Evolutionary conservation across 2,888 invertebrate genomes (phyloP), one percentile per base, ranked within the genome.

Genomic region (Punctoribates punctum): DNA sequence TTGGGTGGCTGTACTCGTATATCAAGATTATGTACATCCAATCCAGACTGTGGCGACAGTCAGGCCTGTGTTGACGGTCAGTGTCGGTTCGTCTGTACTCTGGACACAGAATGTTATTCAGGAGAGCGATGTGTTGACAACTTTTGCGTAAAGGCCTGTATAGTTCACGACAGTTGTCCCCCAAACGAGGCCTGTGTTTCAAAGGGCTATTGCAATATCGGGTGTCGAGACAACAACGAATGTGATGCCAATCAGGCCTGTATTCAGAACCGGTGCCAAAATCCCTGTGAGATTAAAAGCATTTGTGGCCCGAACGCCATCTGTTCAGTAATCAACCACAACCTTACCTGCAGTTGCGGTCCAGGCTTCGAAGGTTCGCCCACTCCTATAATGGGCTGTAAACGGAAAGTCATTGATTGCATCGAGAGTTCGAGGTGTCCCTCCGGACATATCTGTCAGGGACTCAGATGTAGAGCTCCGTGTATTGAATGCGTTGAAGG

Each of bases 271-370:
- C 91, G 90, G 85, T 95, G 94, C 82, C 87, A 88, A 82, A 90
- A 94, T 85, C 93, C 94, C 27, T 95, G 95, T 83, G 86, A 88
- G 78, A 87, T 87, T 42, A 88, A 89, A 78, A 89, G 89, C 79
- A 88, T 90, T n/a, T 82, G 94, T 82, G 94, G 94, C 11, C 90
- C 92, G 0, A 94, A 94, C 83, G 91, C 93, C 0, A 86, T 91
- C 34, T 94, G 94, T 65, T 73, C 57, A 17, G 80, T 80, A 42
- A 57, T 85, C 73, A 86, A 87, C 79, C 83, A 83, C 76, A 77
- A 79, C 46, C 80, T 82, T 0, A 79, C 79, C 25, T 83, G 83
- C 77, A 77, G 77, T 29, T 83, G 83, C 77, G 82, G 82, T 42
- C 77, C 79, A n/a, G 81, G 81, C 42, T 82, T 82, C 76, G 81